Conservation (phyloP, 2,113 vertebrate genomes). For the Megaceryle maxima region DNA sequence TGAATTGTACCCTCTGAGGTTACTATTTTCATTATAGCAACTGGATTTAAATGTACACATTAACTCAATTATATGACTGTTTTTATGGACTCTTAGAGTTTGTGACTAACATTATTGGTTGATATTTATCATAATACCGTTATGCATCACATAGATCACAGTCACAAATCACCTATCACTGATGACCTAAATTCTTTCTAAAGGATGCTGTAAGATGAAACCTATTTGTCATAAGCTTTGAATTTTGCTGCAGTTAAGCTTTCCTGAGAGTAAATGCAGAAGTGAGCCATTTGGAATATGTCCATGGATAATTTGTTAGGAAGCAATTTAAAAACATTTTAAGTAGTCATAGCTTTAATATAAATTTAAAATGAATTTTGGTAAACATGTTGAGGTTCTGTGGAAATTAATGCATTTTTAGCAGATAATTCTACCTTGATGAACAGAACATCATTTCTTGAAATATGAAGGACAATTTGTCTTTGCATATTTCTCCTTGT, state of each 20-base stretch:
- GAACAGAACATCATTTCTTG: background rate
- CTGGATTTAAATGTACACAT: background rate
- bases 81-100: background rate
- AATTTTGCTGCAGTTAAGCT: background rate
- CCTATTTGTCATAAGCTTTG: background rate
- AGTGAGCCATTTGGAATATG: constrained; percentile 14
- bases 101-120: background rate
- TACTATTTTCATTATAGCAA: background rate
- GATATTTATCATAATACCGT: background rate
- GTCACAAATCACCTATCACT: background rate
- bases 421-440: background rate
- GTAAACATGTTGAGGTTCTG: constrained; percentile 36
- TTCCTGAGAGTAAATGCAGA: background rate
- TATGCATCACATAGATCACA: background rate
- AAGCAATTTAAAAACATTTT: constrained; percentile 37
- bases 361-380: constrained; percentile 49
- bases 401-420: constrained; percentile 57
- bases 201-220: background rate
- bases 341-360: constrained; percentile 24
- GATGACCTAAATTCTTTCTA: background rate
- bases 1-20: background rate
- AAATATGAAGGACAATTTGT: background rate
- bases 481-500: background rate
- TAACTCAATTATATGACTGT: background rate
- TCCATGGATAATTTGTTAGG: constrained; percentile 43